Evolutionary conservation across 2,888 invertebrate species (phyloP), one percentile per base, ranked within the genome.

Genomic region (Drosophila formosana): DNA sequence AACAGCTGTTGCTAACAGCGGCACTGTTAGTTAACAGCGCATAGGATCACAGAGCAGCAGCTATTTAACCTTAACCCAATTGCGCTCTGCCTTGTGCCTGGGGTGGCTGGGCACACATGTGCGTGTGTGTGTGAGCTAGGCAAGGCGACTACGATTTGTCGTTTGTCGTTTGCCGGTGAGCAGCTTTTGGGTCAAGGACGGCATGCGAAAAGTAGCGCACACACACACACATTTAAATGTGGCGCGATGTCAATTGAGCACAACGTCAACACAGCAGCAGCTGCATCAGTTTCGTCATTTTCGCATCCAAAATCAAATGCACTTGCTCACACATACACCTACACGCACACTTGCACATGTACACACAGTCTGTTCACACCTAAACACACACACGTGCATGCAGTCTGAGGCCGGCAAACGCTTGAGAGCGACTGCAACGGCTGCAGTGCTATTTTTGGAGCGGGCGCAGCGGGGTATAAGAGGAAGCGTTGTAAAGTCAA

Each of bases 131-230:
- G 13, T 62, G 11, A 28, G 53, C 53, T 63, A 75, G 72, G 45
- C 62, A 43, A 67, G 57, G 61, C 46, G 75, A 49, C 39, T 13
- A 73, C 39, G 18, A 73, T 77, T 64, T 62, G 67, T 58, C 64
- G 39, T 77, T 64, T 62, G 67, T 58, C 64, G 39, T 68, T 67
- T 65, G 75, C 57, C 75, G 64, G 64, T 74, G 18, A 18, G 64
- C 57, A 66, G 37, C 65, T 82, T 82, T 74, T 85, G 65, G 86
- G 82, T 87, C 82, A 82, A 84, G 82, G 82, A 81, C 82, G 72
- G 51, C 64, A 67, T 72, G 66, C 65, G 66, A 78, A 82, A 87
- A 70, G 75, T 81, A 58, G 84, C 69, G 84, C 69, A 76, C 79
- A 84, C 66, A 68, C 37, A 37, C n/a, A 37, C n/a, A 63, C 63